Evolutionary conservation across 2,113 vertebrate species (phyloP).

Genomic region (Pao palembangensis): DNA sequence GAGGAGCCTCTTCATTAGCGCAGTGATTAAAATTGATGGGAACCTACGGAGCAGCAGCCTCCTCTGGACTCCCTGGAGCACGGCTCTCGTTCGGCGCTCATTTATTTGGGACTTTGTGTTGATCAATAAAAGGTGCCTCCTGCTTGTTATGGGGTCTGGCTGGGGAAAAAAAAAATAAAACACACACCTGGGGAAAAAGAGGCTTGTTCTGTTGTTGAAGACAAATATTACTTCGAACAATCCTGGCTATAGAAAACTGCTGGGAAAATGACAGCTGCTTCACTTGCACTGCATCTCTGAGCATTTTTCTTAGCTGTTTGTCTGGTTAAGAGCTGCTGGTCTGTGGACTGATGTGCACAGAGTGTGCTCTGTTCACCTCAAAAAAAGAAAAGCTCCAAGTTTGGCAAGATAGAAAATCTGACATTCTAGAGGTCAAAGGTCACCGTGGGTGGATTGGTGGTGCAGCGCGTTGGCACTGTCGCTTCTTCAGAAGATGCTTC

Average conservation of each 20-base stretch:
- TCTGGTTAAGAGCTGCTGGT: conserved; percentile 49
- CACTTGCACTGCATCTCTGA: conserved; percentile 46
- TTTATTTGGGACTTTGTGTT: conserved; percentile 82
- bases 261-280: conserved; percentile 52
- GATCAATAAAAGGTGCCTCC: conserved; percentile 82
- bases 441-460: too few species aligned
- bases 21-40: conserved; percentile 82
- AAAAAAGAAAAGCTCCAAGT: too few species aligned
- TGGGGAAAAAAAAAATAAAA: conserved; percentile 36
- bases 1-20: conserved; percentile 83
- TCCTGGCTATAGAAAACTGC: conserved; percentile 59
- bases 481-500: too few species aligned
- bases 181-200: conserved; percentile 45
- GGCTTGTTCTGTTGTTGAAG: conserved; percentile 66
- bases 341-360: conserved; percentile 40
- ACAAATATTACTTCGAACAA: conserved; percentile 65
- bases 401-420: too few species aligned
- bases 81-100: conserved; percentile 78
- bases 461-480: too few species aligned
- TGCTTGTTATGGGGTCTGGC: conserved; percentile 75
- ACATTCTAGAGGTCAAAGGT: too few species aligned
- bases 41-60: conserved; percentile 70
- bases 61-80: conserved; percentile 74
- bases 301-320: conserved; percentile 55
- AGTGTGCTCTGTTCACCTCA: too few species aligned